These are phyloP conservation scores for Spheniscus humboldti DNA, from an alignment of 2,797 vertebrate species.

Conservation along the genomic window DNA sequence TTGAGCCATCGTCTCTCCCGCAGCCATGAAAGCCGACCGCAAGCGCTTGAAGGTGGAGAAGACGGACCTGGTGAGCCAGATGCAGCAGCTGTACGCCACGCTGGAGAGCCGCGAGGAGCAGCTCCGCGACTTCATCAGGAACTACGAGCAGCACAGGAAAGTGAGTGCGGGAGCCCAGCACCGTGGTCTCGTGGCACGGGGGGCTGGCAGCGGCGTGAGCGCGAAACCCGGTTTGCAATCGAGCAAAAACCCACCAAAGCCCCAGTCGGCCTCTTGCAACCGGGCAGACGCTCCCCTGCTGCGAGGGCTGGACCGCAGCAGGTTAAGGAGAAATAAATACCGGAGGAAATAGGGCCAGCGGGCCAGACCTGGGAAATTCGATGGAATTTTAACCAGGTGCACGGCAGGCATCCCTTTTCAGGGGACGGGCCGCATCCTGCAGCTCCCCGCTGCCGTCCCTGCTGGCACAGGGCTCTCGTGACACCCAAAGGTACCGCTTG, in stretches of 20 bases:
- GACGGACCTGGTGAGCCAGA: slow-evolving; percentile 91
- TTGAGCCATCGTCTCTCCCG: not conserved
- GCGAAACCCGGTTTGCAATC: fast-evolving
- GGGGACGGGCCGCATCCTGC: fast-evolving
- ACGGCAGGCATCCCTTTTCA: fast-evolving
- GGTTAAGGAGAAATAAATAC: not conserved
- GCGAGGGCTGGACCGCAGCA: not conserved
- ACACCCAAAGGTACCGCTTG: not conserved
- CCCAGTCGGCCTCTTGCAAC: not conserved
- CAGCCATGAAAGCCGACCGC: slow-evolving; percentile 96
- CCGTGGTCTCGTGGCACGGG: fast-evolving
- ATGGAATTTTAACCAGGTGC: not conserved
- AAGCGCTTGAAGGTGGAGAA: slow-evolving; percentile 95
- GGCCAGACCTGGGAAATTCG: not conserved
- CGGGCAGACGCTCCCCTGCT: not conserved
- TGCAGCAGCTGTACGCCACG: slow-evolving; percentile 96
- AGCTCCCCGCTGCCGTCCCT: not conserved
- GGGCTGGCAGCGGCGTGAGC: not conserved
- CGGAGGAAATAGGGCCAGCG: fast-evolving
- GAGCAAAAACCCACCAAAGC: not conserved
- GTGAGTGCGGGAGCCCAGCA: slow-evolving; percentile 58
- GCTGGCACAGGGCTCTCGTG: not conserved
- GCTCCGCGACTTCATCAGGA: slow-evolving; percentile 94
- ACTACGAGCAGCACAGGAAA: slow-evolving; percentile 96
- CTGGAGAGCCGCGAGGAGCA: slow-evolving; percentile 96